Evolutionary conservation across 2,888 invertebrate genomes (phyloP).

Genomic region (Philopedon plagiatum): DNA sequence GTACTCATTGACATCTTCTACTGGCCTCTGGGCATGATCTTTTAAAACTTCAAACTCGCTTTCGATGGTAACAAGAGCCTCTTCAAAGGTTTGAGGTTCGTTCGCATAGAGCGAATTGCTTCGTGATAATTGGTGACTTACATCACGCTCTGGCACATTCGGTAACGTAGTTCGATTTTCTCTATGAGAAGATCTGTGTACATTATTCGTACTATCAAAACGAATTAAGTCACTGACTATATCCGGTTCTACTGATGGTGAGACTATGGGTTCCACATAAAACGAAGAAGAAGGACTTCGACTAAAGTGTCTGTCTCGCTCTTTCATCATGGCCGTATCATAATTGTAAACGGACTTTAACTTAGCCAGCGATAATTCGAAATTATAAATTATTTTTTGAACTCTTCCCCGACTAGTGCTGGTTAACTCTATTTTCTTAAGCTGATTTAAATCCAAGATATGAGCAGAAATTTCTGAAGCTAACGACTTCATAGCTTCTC

Average conservation of each 20-base stretch:
- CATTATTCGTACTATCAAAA: background rate
- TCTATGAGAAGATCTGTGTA: background rate
- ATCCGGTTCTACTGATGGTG: slow-evolving; percentile 28
- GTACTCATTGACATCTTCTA: slow-evolving; percentile 24
- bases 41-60: slow-evolving; percentile 35
- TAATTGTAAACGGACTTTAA: slow-evolving; percentile 40
- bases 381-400: slow-evolving; percentile 36
- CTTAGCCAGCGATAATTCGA: slow-evolving; percentile 45
- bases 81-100: slow-evolving; percentile 10
- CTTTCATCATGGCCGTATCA: slow-evolving; percentile 18
- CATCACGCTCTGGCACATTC: background rate
- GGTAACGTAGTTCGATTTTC: background rate
- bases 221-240: slow-evolving; percentile 32
- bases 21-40: slow-evolving; percentile 17
- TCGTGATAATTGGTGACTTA: background rate
- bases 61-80: slow-evolving; percentile 10
- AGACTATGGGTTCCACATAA: background rate
- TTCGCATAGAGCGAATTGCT: slow-evolving; percentile 8
- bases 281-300: background rate
- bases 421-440: slow-evolving; percentile 21
- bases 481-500: slow-evolving; percentile 15
- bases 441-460: slow-evolving; percentile 39
- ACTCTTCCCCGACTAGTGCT: slow-evolving; percentile 20
- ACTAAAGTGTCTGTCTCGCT: background rate
- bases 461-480: slow-evolving; percentile 39